Evolutionary conservation across 2,797 vertebrate genomes (phyloP), one percentile per base, ranked within the genome.

Genomic region (Falco naumanni): DNA sequence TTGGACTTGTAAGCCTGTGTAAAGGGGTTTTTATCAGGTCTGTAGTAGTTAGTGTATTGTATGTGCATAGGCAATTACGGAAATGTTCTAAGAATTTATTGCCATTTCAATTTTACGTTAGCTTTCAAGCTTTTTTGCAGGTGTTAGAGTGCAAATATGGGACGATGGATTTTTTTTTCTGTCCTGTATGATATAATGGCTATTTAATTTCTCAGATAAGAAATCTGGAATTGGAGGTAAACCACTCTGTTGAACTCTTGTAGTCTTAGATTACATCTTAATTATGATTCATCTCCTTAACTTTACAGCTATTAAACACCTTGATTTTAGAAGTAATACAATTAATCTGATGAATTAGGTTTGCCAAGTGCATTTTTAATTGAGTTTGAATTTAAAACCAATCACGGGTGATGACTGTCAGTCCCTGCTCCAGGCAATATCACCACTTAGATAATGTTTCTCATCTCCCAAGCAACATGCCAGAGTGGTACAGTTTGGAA

Each of bases 41-140:
- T 70, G n/a, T 47, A 90, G 68, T 50, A 74, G 48, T 87, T 63
- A 57, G 57, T 89, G 8, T 33, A 37, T 37, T 81, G 43, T 59
- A 53, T 75, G 34, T 54, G 50, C 48, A 31, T 47, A 34, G 71
- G 57, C 11, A 7, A 0, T 95, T 88, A 54, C 61, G 87, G 93
- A 96, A 89, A 84, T 93, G n/a, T 75, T 60, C 60, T 80, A 50
- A 64, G 15, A 56, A 17, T 86, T 87, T 61, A 77, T 75, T 94
- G 65, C 90, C 69, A 78, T 85, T 95, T 89, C 68, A 54, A 10
- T 84, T 92, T 95, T 77, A 54, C 80, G 84, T 53, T 80, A 78
- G 53, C 61, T 85, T 81, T 91, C 45, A 53, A 83, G 50, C 28
- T 85, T 72, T 90, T 75, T 93, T 78, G 43, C 69, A 95, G 65